phyloP scores from a whole-genome alignment of 1,140 invertebrate species.

The Anastatus disparis region DNA sequence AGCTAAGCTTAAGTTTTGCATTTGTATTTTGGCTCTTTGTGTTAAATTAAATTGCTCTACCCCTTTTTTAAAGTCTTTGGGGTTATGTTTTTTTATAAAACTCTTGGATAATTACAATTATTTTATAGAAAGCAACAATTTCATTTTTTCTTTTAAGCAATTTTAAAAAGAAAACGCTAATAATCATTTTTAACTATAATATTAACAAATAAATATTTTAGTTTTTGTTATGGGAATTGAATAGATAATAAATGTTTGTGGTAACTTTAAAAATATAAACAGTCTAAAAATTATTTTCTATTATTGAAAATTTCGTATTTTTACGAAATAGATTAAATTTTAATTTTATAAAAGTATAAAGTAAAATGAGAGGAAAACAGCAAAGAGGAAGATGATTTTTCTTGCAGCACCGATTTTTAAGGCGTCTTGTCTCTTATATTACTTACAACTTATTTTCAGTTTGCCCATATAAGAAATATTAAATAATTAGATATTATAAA shows the following conservation, averaged over 20 bases:
- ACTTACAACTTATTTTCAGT: constrained; percentile 2
- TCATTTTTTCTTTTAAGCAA: no score
- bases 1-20: not conserved
- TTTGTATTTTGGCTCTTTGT: not conserved
- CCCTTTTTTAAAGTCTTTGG: no score
- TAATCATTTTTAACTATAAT: no score
- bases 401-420: not conserved
- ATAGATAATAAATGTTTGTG: not conserved
- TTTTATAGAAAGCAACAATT: not conserved
- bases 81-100: no score
- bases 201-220: no score
- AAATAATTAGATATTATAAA: no score
- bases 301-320: no score
- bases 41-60: not conserved
- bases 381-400: not conserved
- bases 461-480: not conserved
- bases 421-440: not conserved
- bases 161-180: no score
- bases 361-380: not conserved
- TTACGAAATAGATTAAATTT: constrained; percentile 11
- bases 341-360: constrained; percentile 2
- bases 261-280: not conserved
- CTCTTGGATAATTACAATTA: not conserved
- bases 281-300: no score
- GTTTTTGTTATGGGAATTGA: no score